phyloP scores from a whole-genome alignment of 2,797 vertebrate species.

The Oreortyx pictus region DNA sequence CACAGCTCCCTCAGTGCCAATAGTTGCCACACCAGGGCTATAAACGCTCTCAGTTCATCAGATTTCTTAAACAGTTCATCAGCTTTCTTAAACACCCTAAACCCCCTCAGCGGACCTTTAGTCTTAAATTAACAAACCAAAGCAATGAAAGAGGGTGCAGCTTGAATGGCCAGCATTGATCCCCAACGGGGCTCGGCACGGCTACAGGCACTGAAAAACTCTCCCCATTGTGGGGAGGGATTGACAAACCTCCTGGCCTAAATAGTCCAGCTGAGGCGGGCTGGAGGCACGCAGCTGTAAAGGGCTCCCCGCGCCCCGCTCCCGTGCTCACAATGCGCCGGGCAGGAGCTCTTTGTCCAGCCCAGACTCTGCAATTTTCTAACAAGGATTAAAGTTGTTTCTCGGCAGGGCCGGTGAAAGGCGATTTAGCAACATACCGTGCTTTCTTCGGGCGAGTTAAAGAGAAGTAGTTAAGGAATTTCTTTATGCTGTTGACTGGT shows the following conservation, averaged over 20 bases:
- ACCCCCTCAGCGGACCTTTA: constrained; percentile 85
- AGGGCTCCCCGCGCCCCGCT: constrained; percentile 82
- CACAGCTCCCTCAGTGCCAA: constrained; percentile 85
- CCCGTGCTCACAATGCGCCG: constrained; percentile 82
- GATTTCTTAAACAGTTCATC: constrained; percentile 87
- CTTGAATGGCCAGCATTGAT: constrained; percentile 88
- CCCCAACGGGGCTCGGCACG: constrained; percentile 82
- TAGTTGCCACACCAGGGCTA: constrained; percentile 86
- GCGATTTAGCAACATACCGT: constrained; percentile 86
- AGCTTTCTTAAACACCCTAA: constrained; percentile 87
- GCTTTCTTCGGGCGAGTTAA: constrained; percentile 85
- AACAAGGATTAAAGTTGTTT: constrained; percentile 90
- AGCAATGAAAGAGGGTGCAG: constrained; percentile 85
- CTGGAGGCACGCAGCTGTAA: constrained; percentile 85
- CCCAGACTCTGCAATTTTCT: constrained; percentile 87
- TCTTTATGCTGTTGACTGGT: constrained; percentile 76
- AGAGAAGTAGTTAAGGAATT: constrained; percentile 88
- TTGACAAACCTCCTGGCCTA: constrained; percentile 85
- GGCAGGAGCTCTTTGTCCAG: constrained; percentile 87
- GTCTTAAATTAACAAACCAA: constrained; percentile 89
- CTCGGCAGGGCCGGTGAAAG: constrained; percentile 81
- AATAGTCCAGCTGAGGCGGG: constrained; percentile 85
- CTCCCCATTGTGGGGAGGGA: constrained; percentile 84
- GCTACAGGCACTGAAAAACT: constrained; percentile 86
- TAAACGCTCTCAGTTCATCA: constrained; percentile 88